Base-by-base conservation (phyloP, 1,140 invertebrate genomes). In the Oppia nitens region DNA sequence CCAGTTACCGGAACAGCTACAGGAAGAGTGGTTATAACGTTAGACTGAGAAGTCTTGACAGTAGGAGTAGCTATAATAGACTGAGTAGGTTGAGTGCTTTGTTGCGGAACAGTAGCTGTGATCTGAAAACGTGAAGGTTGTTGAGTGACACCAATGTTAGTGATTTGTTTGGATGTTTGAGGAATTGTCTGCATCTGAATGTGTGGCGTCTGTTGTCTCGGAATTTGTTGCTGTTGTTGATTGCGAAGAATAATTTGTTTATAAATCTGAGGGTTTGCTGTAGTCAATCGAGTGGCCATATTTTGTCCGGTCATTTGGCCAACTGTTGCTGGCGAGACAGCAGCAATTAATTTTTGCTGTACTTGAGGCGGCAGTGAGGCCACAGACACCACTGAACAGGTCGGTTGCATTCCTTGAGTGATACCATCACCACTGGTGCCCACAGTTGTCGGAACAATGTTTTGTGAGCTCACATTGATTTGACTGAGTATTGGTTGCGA, bases 1-100 rank as follows among this genome's bases (percentile, higher is more conserved):
- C 69, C 68, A 64, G 65, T 45, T 66, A 65, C 53, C 64, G 69
- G 51, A 66, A 32, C 47, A 55, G 67, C 48, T 64, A 66, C 47
- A 68, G 50, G 32, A 66, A 70, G 49, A 12, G 56, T 26, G 64
- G 64, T 24, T 60, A 62, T 57, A 57, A 64, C 57, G 57, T 64
- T 52, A 64, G 60, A 55, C 65, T 67, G 59, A 66, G 68, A 53
- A 59, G 60, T 28, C 52, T 20, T 59, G 49, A 54, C 54, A 59
- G 50, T 60, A 40, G 54, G 4, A 3, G 54, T 40, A 3, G 54
- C 20, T 32, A 55, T 55, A 12, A 55, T 20, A 6, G 54, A 55
- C 28, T 55, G 54, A 12, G 17, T 55, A 2, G 49, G 57, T n/a
- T 49, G 45, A 17, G 52, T 27, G 1, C 3, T 6, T 23, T 58